Evolutionary conservation across 2,113 vertebrate species (phyloP), one percentile per base, ranked within the genome.

Genomic region (Microtus pennsylvanicus): DNA sequence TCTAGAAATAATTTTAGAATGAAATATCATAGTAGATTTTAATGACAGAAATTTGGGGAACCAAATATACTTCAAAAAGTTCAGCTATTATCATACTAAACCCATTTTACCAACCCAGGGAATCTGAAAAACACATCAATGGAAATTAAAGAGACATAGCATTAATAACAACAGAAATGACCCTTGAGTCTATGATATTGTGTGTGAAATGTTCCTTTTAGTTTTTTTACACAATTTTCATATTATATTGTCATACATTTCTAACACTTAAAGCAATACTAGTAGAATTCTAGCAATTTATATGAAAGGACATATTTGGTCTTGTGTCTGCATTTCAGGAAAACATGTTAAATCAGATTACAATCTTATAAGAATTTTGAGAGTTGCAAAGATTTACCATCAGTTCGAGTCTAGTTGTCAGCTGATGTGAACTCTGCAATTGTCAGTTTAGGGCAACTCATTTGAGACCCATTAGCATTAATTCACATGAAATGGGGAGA

Each of bases 361-460:
- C 21, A 26, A 14, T 14, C 63, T 76, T 91, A 33, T 94, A 47
- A 47, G 16, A 77, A 95, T 75, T 95, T 82, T 92, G 47, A 77
- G 38, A 86, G 90, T 96, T 97, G 7, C 35, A 92, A 81, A 26
- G 61, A 91, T 92, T 96, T 28, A 83, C 3, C 94, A 45, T 92
- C 80, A 83, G 76, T 94, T 26, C 80, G 83, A 94, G 50, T 76
- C 28, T 76, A 90, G 63, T 86, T 95, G 75, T 91, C 78, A 95
- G 55, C 52, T 88, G 47, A 95, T 33, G 75, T 58, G 76, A 92
- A 95, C 45, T 86, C 82, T 33, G 42, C 3, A 45, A 24, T 95
- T 35, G 63, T 82, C 50, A 93, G 52, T 92, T 93, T 97, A 90
- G 80, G 19, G 6, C 70, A 76, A 58, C 55, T 85, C 82, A 63